phyloP scores from a whole-genome alignment of 2,113 vertebrate species.

The Naja naja region DNA sequence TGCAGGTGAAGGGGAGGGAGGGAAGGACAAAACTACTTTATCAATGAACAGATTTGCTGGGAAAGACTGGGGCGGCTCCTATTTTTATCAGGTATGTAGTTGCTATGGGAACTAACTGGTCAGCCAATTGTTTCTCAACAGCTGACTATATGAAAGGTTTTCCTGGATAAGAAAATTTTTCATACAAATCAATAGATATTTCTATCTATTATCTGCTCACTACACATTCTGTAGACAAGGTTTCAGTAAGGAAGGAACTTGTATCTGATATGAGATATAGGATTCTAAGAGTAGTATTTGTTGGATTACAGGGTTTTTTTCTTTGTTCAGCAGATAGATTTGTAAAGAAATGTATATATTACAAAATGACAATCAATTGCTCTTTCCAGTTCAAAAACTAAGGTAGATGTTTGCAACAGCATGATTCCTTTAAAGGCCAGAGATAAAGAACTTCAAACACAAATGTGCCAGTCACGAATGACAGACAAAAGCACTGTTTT shows the following conservation, averaged over 20 bases:
- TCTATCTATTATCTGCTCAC: neutral
- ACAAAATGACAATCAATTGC: neutral
- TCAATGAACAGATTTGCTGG: neutral
- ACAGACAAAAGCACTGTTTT: neutral
- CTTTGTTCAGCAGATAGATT: neutral
- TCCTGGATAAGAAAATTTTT: neutral
- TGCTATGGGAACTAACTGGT: neutral
- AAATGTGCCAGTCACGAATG: neutral
- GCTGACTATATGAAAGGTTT: neutral
- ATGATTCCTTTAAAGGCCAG: neutral
- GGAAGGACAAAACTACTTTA: neutral
- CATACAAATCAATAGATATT: neutral
- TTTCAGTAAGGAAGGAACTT: neutral
- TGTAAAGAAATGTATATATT: neutral
- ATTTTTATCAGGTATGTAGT: neutral
- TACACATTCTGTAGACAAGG: neutral
- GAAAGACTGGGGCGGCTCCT: neutral
- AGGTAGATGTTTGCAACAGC: conserved; percentile 24
- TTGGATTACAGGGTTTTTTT: neutral
- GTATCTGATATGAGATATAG: neutral
- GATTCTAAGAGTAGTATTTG: neutral
- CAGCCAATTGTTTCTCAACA: neutral
- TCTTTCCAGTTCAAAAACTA: neutral
- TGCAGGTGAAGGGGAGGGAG: neutral
- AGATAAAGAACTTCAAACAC: conserved; percentile 28